Evolutionary conservation across 2,888 invertebrate genomes (phyloP).

Genomic region (Tenthredo amoena): DNA sequence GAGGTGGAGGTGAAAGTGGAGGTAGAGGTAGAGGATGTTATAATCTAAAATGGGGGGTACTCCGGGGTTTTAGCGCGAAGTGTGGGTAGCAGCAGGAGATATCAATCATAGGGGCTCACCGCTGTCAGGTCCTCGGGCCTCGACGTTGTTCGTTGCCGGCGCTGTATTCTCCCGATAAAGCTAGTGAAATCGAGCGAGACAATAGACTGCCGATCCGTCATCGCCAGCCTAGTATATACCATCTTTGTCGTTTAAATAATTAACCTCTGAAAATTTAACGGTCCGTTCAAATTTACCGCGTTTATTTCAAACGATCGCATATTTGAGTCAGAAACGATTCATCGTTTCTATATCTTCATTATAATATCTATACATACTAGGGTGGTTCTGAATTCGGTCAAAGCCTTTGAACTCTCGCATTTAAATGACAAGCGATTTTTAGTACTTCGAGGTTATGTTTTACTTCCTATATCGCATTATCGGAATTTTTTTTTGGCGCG

Average conservation of each 20-base stretch:
- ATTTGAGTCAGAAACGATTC: neutral
- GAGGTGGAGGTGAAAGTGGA: constrained; percentile 2
- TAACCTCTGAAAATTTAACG: constrained; percentile 34
- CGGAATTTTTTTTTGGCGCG: too few species aligned
- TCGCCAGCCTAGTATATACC: neutral
- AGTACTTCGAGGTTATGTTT: too few species aligned
- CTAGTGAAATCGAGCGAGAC: constrained; percentile 64
- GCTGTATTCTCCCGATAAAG: constrained; percentile 60
- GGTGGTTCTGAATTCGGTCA: too few species aligned
- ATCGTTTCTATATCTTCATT: neutral
- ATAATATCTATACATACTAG: neutral
- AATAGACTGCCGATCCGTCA: constrained; percentile 51
- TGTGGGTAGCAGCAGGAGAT: constrained; percentile 58
- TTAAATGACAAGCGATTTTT: too few species aligned
- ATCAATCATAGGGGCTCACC: constrained; percentile 69
- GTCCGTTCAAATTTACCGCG: neutral
- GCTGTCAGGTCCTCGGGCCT: constrained; percentile 62
- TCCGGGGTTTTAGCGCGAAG: constrained; percentile 32
- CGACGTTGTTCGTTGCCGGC: constrained; percentile 6
- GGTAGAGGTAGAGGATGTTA: constrained; percentile 57
- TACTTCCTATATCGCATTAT: too few species aligned
- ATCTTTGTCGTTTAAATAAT: constrained; percentile 49
- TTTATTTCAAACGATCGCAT: neutral
- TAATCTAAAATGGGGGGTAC: constrained; percentile 63
- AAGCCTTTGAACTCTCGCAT: too few species aligned